Percentiles rank a stretch among this genome's conserved stretches.
Conservation (phyloP, 1,140 invertebrate genomes). For the Camponotus vicinus region DNA sequence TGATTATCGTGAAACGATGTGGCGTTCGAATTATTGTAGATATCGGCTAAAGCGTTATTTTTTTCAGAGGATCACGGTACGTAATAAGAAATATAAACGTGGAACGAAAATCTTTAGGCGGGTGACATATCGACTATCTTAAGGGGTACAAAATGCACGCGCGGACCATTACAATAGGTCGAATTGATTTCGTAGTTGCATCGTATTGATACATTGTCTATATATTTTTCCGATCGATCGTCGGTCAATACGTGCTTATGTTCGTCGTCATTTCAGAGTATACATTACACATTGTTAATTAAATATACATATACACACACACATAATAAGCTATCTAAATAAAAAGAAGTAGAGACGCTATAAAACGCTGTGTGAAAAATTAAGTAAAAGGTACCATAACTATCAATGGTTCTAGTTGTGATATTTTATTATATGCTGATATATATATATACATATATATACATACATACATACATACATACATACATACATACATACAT, state of each 20-base stretch:
- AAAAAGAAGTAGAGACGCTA: constrained; percentile 46
- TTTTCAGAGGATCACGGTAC: not conserved
- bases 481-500: constrained; percentile 13
- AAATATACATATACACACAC: not conserved
- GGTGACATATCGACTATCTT: constrained; percentile 60
- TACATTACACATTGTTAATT: constrained; percentile 25
- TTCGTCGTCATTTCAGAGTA: constrained; percentile 52
- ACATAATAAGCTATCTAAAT: constrained; percentile 44
- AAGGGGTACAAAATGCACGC: constrained; percentile 33
- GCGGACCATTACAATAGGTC: constrained; percentile 29
- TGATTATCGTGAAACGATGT: not conserved
- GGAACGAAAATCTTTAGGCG: not conserved
- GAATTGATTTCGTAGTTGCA: constrained; percentile 29
- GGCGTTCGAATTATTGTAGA: not conserved
- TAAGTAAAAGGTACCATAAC: constrained; percentile 78
- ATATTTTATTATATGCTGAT: constrained; percentile 83
- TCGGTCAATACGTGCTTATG: constrained; percentile 70
- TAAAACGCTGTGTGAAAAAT: constrained; percentile 54
- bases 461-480: constrained; percentile 37
- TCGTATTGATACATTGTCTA: constrained; percentile 1
- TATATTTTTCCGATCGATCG: constrained; percentile 31
- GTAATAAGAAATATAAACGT: not conserved
- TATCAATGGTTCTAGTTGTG: constrained; percentile 85
- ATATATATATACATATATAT: not conserved
- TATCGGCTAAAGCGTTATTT: constrained; percentile 12